Evolutionary conservation across 2,888 invertebrate genomes (phyloP).

Genomic region (Deilephila elpenor): DNA sequence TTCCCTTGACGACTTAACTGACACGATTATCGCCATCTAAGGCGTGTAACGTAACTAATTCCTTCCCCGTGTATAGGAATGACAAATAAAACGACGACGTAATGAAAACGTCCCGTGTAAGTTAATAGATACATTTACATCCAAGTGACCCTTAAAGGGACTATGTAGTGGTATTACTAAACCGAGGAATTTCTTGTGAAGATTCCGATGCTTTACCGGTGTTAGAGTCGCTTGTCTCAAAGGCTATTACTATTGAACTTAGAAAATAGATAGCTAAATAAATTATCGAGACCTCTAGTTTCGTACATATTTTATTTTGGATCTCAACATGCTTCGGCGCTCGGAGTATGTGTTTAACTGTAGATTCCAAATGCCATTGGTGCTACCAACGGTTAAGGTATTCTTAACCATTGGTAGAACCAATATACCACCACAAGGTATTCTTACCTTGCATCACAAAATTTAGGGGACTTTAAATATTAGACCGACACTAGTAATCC

Average conservation of each 20-base stretch:
- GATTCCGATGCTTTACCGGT: conserved; percentile 8
- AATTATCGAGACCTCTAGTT: background rate
- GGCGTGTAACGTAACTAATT: conserved; percentile 18
- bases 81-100: conserved; percentile 12
- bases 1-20: background rate
- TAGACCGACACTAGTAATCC: too few species aligned
- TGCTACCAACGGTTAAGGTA: too few species aligned
- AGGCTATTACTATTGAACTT: background rate
- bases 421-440: too few species aligned
- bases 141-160: conserved; percentile 9
- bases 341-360: too few species aligned
- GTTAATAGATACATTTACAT: conserved; percentile 25
- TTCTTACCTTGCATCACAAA: too few species aligned
- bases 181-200: conserved; percentile 20
- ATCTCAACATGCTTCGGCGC: too few species aligned
- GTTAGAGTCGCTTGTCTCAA: conserved; percentile 2
- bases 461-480: too few species aligned
- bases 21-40: background rate
- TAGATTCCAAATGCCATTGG: too few species aligned
- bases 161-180: conserved; percentile 15
- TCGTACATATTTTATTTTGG: too few species aligned
- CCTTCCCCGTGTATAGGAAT: conserved; percentile 2
- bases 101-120: conserved; percentile 21
- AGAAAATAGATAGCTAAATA: background rate
- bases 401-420: too few species aligned